These are phyloP conservation scores for Melanargia galathea DNA, from an alignment of 2,888 invertebrate species.

Conservation along the genomic window DNA sequence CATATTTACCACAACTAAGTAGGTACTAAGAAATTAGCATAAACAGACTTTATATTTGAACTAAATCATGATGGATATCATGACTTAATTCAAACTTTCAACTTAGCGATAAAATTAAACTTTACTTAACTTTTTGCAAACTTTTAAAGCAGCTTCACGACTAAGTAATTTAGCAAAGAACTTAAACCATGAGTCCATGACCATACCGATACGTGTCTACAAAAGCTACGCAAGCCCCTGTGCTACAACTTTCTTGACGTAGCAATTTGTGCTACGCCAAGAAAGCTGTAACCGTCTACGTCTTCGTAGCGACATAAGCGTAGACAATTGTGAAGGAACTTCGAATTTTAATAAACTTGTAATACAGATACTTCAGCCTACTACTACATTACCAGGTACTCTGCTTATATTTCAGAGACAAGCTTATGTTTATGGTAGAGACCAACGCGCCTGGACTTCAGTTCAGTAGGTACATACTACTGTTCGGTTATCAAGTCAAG, in stretches of 20 bases:
- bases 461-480: too few relatives aligned
- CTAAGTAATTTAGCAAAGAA: neutral
- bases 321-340: conserved; percentile 8
- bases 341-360: neutral
- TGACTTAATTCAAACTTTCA: too few relatives aligned
- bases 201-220: neutral
- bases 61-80: too few relatives aligned
- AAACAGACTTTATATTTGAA: too few relatives aligned
- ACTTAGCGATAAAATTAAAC: too few relatives aligned
- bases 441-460: too few relatives aligned
- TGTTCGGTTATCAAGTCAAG: neutral
- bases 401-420: too few relatives aligned
- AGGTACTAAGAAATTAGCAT: too few relatives aligned
- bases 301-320: conserved; percentile 29
- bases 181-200: too few relatives aligned
- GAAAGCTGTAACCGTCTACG: conserved; percentile 16
- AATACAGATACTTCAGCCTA: too few relatives aligned
- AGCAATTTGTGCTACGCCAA: conserved; percentile 15
- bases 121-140: neutral
- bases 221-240: neutral
- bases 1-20: neutral
- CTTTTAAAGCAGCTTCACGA: neutral
- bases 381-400: too few relatives aligned
- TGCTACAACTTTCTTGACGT: conserved; percentile 5
- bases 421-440: too few relatives aligned